Evolutionary conservation across 2,797 vertebrate genomes (phyloP).

Genomic region (Pampus argenteus): DNA sequence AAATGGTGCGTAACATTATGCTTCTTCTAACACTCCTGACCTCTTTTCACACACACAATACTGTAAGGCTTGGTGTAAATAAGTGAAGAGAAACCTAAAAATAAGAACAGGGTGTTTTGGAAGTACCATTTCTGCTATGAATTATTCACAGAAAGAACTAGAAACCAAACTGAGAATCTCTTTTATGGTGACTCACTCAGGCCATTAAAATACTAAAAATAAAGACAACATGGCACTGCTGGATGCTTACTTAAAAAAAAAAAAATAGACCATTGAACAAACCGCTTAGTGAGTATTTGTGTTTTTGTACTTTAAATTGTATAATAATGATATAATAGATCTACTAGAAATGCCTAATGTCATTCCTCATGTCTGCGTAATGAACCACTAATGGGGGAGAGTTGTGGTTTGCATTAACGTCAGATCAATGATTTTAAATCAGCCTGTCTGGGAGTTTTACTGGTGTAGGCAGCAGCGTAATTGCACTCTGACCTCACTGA

Average conservation of each 20-base stretch:
- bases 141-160: conserved; percentile 59
- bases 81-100: conserved; percentile 62
- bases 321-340: conserved; percentile 42
- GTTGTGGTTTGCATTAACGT: conserved; percentile 58
- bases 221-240: not conserved
- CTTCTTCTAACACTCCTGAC: conserved; percentile 30
- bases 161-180: conserved; percentile 34
- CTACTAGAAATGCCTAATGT: conserved; percentile 9
- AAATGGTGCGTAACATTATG: conserved; percentile 21
- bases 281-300: conserved; percentile 13
- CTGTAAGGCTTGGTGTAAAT: conserved; percentile 36
- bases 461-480: conserved; percentile 39
- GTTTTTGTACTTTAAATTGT: conserved; percentile 30
- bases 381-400: conserved; percentile 16
- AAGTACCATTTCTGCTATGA: conserved; percentile 50
- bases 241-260: not conserved
- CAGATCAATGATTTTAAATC: conserved; percentile 75
- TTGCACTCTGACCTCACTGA: conserved; percentile 55
- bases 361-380: conserved; percentile 36
- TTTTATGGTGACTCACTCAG: conserved; percentile 23
- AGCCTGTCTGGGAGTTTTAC: conserved; percentile 52
- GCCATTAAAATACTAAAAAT: conserved; percentile 24
- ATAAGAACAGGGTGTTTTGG: conserved; percentile 48
- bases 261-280: conserved; percentile 19
- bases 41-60: conserved; percentile 17